Base-by-base conservation (phyloP, 2,113 vertebrate genomes). In the Cottus gobio region DNA sequence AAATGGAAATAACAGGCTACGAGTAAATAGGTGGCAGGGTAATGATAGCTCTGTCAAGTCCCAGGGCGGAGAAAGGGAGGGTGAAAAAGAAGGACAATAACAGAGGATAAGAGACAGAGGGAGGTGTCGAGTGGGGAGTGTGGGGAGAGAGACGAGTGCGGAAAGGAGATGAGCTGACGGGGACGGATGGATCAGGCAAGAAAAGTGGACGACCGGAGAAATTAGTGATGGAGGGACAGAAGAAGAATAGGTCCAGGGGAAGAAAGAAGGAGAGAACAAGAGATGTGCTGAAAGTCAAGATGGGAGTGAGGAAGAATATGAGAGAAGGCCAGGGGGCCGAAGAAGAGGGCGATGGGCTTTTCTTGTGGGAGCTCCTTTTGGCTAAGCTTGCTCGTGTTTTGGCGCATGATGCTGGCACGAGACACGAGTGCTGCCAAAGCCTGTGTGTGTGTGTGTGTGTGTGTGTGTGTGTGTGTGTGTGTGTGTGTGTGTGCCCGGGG, bases 1-100 rank as follows among this genome's bases (percentile, higher is more conserved):
- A 88, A 90, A 93, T 90, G 89, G 87, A 89, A 92, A 91, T 91
- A 93, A 93, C 89, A 90, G 84, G 89, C 82, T 87, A 79, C 4
- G 66, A 90, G 89, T 91, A 90, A 90, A 91, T 90, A 89, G 89
- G 87, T 90, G 91, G 90, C 80, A 82, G 80, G 56, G 86, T 91
- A 90, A 93, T 92, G 88, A 90, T 90, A 90, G 90, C 80, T 86
- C 86, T 92, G 90, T 91, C 88, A 89, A 87, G 88, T 72, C 75
- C 80, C 71, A 71, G 68, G 66, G 83, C 76, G 69, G 80, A 42
- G 81, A 85, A 71, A 82, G 68, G 68, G 68, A 80, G 75, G 71
- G 48, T 65, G 71, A 20, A 66, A 68, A 39, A 26, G 62, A 44
- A 61, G 36, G 24, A 28, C 31, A 68, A 60, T 30, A 65, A 15